A percentile compares a stretch with the other conserved stretches of the same genome.
Evolutionary conservation across 2,113 vertebrate species (phyloP).

Genomic region (Caretta caretta): DNA sequence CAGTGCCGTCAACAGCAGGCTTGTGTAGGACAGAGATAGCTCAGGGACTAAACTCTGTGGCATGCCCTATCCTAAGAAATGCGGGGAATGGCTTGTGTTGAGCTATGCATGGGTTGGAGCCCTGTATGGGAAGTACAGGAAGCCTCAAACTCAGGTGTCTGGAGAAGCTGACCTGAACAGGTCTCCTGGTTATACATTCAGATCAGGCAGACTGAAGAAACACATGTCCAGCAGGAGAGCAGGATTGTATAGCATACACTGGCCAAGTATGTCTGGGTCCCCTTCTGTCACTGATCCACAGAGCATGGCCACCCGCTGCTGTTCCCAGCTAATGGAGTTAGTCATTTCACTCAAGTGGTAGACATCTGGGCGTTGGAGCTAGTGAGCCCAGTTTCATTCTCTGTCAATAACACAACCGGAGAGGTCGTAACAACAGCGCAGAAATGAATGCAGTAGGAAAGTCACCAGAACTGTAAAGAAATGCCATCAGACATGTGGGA

Average conservation of each 20-base stretch:
- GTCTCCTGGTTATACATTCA: conserved; percentile 8
- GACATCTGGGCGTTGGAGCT: accelerated
- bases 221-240: background rate
- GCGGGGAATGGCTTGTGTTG: background rate
- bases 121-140: background rate
- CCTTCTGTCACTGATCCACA: background rate
- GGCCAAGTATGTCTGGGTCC: background rate
- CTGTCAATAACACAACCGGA: background rate
- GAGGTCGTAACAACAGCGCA: background rate
- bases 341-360: background rate
- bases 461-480: background rate
- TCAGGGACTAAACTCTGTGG: background rate
- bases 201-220: background rate
- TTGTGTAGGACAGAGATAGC: background rate
- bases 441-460: background rate
- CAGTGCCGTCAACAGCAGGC: background rate
- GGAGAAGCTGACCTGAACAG: background rate
- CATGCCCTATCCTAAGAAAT: accelerated
- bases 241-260: background rate
- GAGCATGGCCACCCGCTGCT: background rate
- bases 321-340: background rate
- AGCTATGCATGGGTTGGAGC: accelerated
- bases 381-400: background rate
- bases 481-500: background rate
- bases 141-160: background rate